Conservation (phyloP, 2,113 vertebrate species). For the Vimba vimba region DNA sequence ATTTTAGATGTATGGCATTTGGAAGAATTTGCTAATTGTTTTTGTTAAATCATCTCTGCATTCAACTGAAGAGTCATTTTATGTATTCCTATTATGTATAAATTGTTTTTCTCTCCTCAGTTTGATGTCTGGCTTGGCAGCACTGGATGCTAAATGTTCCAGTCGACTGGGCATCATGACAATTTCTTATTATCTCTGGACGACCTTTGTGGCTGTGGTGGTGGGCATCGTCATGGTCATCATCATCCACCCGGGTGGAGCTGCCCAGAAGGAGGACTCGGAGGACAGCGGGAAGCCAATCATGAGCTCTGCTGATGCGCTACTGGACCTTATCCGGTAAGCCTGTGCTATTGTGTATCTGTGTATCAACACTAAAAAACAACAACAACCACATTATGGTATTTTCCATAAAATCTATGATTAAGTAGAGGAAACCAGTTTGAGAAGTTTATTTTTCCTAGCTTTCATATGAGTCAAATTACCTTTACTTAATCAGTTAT, state of each 20-base stretch:
- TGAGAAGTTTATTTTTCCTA: too few species aligned
- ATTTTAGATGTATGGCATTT: not conserved
- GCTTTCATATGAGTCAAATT: too few species aligned
- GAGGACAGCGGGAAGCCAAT: constrained; percentile 90
- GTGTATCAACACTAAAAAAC: not conserved
- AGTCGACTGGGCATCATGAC: constrained; percentile 96
- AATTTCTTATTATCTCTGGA: constrained; percentile 97
- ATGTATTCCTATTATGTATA: not conserved
- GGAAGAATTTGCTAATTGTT: too few species aligned
- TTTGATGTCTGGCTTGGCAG: constrained; percentile 95
- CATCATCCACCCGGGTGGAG: constrained; percentile 94
- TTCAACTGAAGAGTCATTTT: not conserved
- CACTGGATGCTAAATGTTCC: constrained; percentile 95
- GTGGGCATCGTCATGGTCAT: constrained; percentile 97
- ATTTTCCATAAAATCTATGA: too few species aligned
- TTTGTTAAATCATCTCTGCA: not conserved
- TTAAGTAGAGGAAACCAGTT: too few species aligned
- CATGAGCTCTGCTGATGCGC: constrained; percentile 95
- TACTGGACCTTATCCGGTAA: constrained; percentile 96
- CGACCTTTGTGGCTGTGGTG: constrained; percentile 94
- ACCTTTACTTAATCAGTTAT: too few species aligned
- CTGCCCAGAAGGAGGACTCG: constrained; percentile 90
- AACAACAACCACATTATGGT: too few species aligned
- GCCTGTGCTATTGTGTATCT: not conserved
- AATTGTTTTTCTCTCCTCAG: constrained; percentile 66